Conservation (phyloP, 2,113 vertebrate species). For the Psittacus erithacus region DNA sequence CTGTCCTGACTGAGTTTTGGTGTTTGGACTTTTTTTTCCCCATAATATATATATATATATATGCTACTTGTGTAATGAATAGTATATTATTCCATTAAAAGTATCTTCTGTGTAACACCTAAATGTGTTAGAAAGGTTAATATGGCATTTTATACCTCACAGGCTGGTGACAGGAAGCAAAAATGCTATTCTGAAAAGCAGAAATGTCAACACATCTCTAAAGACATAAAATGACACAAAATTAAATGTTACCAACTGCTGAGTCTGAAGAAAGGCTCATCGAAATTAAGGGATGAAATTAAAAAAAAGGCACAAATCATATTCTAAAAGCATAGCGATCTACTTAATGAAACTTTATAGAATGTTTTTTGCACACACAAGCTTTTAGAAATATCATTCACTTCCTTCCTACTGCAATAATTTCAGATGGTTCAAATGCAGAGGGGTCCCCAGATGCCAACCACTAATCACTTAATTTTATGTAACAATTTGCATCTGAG, state of each 20-base stretch:
- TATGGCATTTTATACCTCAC: conserved; percentile 59
- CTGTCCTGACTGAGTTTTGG: conserved; percentile 46
- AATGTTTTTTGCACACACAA: not conserved
- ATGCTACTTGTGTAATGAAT: conserved; percentile 54
- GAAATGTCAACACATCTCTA: conserved; percentile 77
- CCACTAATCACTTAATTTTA: not conserved
- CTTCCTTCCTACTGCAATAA: not conserved
- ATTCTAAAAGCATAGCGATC: conserved; percentile 11
- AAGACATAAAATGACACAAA: conserved; percentile 72
- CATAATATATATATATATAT: not conserved
- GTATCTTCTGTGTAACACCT: conserved; percentile 44
- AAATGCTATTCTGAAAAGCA: conserved; percentile 62
- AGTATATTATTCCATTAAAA: conserved; percentile 33
- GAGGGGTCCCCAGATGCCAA: not conserved
- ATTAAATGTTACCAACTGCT: conserved; percentile 77
- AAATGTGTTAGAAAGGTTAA: conserved; percentile 72
- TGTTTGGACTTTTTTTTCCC: conserved; percentile 9
- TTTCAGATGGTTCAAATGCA: not conserved
- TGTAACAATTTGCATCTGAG: not conserved
- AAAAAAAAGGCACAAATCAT: not conserved
- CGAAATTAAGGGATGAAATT: conserved; percentile 42
- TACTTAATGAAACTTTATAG: not conserved
- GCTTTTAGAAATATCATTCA: not conserved
- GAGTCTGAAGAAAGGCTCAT: conserved; percentile 23
- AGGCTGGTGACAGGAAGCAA: conserved; percentile 51